Percentiles rank a stretch among this genome's conserved stretches.
Evolutionary conservation across 2,888 invertebrate species (phyloP).

Genomic region (Pandemis cinnamomeana): DNA sequence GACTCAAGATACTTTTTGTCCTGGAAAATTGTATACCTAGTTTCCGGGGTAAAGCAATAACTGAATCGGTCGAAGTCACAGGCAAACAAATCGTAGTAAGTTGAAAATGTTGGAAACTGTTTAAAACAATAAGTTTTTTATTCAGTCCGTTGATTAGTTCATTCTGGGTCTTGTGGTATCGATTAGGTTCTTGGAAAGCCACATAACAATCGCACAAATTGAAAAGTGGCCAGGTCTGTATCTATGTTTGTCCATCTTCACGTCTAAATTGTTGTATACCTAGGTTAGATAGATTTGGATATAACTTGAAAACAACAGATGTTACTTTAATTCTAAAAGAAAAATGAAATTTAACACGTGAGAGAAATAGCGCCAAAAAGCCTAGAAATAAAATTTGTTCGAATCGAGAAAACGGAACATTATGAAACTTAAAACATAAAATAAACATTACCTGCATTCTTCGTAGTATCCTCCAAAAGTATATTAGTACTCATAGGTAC

Average conservation of each 20-base stretch:
- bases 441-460: slow-evolving; percentile 63
- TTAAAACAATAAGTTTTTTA: too few relatives aligned
- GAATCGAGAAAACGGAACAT: neutral
- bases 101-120: too few relatives aligned
- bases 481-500: slow-evolving; percentile 62
- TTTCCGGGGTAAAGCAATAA: too few relatives aligned
- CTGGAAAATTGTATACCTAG: too few relatives aligned
- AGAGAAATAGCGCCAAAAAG: neutral
- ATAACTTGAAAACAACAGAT: neutral
- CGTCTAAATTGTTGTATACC: too few relatives aligned
- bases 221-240: neutral
- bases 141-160: neutral
- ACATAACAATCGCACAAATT: neutral
- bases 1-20: too few relatives aligned
- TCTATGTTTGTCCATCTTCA: too few relatives aligned
- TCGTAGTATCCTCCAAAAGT: slow-evolving; percentile 69
- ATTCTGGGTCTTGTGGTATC: neutral
- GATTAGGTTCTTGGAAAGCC: neutral
- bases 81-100: too few relatives aligned
- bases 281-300: too few relatives aligned
- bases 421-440: neutral
- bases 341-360: neutral
- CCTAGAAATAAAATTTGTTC: neutral
- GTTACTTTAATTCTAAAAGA: neutral
- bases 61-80: too few relatives aligned